Percentiles rank a stretch among this genome's conserved stretches.
These are phyloP conservation scores for Telmatherina bonti DNA, from an alignment of 2,797 vertebrate genomes.

Conservation along the genomic window DNA sequence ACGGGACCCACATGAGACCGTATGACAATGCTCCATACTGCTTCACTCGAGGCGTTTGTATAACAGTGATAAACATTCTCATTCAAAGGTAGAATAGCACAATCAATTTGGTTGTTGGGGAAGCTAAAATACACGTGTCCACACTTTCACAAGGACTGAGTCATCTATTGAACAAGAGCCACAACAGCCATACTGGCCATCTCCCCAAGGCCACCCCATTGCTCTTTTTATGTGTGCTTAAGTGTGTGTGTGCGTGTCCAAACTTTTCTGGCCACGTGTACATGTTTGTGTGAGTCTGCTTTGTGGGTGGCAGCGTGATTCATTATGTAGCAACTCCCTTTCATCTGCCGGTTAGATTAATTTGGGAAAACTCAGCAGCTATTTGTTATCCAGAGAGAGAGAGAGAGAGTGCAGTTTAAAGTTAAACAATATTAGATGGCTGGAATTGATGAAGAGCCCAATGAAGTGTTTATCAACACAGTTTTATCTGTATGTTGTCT, in stretches of 20 bases:
- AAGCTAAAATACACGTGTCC: slow-evolving; percentile 12
- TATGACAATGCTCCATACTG: neutral
- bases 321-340: slow-evolving; percentile 56
- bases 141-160: slow-evolving; percentile 44
- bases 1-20: slow-evolving; percentile 3
- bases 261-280: slow-evolving; percentile 12
- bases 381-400: slow-evolving; percentile 55
- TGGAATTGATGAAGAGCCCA: slow-evolving; percentile 46
- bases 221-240: slow-evolving; percentile 38
- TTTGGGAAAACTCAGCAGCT: slow-evolving; percentile 54
- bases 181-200: slow-evolving; percentile 33
- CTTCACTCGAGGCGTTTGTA: slow-evolving; percentile 7
- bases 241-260: slow-evolving; percentile 14
- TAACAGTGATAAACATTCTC: slow-evolving; percentile 10
- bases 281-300: slow-evolving; percentile 28
- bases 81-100: slow-evolving; percentile 24
- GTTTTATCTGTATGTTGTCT: slow-evolving; percentile 23
- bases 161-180: slow-evolving; percentile 51
- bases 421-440: slow-evolving; percentile 38
- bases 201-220: slow-evolving; percentile 57
- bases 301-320: slow-evolving; percentile 64
- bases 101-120: slow-evolving; percentile 23
- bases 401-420: slow-evolving; percentile 32
- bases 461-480: slow-evolving; percentile 64
- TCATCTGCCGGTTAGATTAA: slow-evolving; percentile 62